A percentile compares a stretch with the other conserved stretches of the same genome.
These are phyloP conservation scores for Ceratitis capitata DNA, from an alignment of 1,140 invertebrate species.

Conservation along the genomic window DNA sequence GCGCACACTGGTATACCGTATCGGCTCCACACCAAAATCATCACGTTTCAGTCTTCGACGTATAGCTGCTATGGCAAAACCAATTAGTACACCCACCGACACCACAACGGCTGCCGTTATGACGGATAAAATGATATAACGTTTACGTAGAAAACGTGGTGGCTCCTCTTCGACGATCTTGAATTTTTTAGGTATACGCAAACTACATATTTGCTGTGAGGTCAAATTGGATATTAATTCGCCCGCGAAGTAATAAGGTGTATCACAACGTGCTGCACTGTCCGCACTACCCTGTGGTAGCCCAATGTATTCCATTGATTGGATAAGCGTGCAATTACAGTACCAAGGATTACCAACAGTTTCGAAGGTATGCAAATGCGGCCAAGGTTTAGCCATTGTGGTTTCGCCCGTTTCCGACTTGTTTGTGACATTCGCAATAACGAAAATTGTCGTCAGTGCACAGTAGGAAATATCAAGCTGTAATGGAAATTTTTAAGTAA, in stretches of 20 bases:
- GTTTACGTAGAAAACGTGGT: conserved; percentile 58
- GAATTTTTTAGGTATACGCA: conserved; percentile 58
- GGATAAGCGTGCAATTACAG: conserved; percentile 68
- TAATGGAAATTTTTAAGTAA: neutral
- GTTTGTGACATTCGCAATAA: conserved; percentile 49
- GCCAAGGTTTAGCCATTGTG: conserved; percentile 46
- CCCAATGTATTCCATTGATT: conserved; percentile 49
- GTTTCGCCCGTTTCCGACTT: neutral
- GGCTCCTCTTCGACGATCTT: conserved; percentile 54
- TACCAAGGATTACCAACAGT: conserved; percentile 70
- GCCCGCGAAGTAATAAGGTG: conserved; percentile 56
- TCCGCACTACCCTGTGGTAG: neutral
- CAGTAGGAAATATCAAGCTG: conserved; percentile 65
- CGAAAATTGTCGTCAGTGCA: conserved; percentile 65
- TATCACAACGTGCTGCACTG: conserved; percentile 51
- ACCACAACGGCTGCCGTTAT: conserved; percentile 59
- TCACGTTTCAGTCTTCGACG: conserved; percentile 58
- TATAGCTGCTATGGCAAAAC: conserved; percentile 57
- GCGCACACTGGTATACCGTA: conserved; percentile 61
- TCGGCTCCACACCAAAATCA: conserved; percentile 60
- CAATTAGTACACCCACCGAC: conserved; percentile 57
- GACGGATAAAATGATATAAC: conserved; percentile 58
- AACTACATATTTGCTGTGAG: conserved; percentile 51
- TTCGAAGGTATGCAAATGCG: conserved; percentile 65
- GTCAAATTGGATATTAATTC: conserved; percentile 53